Conservation (phyloP, 2,888 invertebrate species). For the Desoria tigrina region DNA sequence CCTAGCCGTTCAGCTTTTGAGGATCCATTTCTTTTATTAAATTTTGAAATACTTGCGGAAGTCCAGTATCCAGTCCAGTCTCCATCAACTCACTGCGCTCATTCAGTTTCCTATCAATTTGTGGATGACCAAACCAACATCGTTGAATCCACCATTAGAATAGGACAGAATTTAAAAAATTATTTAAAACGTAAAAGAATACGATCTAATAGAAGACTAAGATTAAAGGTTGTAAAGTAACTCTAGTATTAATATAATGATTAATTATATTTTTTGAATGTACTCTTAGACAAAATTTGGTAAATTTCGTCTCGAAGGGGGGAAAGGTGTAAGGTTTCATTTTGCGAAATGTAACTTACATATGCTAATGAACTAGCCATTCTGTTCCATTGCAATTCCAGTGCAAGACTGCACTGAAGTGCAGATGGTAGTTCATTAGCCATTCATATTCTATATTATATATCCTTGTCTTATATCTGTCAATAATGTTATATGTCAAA, state of each 20-base stretch:
- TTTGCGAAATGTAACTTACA: no score
- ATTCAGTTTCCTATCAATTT: neutral
- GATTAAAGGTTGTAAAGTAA: neutral
- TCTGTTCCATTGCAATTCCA: no score
- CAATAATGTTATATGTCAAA: no score
- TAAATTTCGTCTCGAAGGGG: neutral
- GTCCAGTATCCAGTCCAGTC: neutral
- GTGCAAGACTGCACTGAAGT: no score
- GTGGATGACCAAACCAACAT: neutral
- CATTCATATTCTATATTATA: no score
- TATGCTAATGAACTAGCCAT: no score
- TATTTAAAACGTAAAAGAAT: neutral
- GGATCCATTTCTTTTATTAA: neutral
- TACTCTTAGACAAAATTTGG: no score
- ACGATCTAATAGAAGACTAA: neutral
- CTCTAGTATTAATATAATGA: no score
- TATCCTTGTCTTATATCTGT: no score
- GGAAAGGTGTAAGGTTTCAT: neutral
- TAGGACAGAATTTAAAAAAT: neutral
- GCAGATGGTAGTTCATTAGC: no score
- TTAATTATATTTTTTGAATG: no score
- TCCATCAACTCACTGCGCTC: neutral
- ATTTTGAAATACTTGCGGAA: neutral
- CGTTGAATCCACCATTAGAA: neutral
- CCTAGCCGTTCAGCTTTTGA: neutral